A percentile compares a stretch with the other conserved stretches of the same genome.
phyloP scores from a whole-genome alignment of 2,113 vertebrate genomes.

The Neolamprologus sp. region DNA sequence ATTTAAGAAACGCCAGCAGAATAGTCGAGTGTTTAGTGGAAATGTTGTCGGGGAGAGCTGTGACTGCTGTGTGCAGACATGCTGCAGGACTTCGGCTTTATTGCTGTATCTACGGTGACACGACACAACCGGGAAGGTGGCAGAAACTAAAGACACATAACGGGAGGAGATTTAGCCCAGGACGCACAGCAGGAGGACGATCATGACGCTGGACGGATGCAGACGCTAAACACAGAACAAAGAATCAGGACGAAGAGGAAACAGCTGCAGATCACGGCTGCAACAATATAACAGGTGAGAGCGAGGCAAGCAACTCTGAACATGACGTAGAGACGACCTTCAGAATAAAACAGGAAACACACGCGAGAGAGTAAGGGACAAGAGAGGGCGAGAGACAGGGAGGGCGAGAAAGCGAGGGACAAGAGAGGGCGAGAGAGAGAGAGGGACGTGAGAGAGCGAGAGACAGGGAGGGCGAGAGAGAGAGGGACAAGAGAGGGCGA shows the following conservation, averaged over 20 bases:
- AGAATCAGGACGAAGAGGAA: background rate
- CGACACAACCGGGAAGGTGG: background rate
- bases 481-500: rapidly evolving
- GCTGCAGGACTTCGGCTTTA: background rate
- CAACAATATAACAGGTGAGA: rapidly evolving
- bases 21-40: background rate
- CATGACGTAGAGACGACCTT: background rate
- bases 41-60: background rate
- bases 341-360: background rate
- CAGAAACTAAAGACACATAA: background rate
- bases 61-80: background rate
- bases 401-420: rapidly evolving
- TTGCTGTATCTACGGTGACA: background rate
- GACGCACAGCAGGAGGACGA: background rate
- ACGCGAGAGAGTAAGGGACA: rapidly evolving
- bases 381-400: rapidly evolving
- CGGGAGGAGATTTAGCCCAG: background rate
- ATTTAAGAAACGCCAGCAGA: background rate
- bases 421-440: no score
- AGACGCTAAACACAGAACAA: background rate
- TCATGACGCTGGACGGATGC: background rate
- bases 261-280: background rate
- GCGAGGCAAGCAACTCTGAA: background rate
- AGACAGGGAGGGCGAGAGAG: no score
- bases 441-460: rapidly evolving